Evolutionary conservation across 2,888 invertebrate species (phyloP), one percentile per base, ranked within the genome.

Genomic region (Mesorhabditis spiculigera): DNA sequence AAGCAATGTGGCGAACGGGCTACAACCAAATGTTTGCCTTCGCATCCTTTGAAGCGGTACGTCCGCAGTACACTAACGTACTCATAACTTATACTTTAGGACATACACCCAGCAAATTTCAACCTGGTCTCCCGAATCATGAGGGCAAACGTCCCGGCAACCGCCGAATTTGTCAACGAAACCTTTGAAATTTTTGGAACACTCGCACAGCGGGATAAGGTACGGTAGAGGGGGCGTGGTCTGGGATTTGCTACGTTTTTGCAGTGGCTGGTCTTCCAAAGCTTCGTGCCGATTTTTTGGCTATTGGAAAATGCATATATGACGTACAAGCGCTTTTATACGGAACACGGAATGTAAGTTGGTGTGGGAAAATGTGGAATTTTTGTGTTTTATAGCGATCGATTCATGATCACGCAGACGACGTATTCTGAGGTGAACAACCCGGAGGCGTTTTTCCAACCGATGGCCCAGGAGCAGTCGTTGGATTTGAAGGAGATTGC

Each of bases 201-300:
- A 5, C 61, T 74, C 58, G 72, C 67, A 63, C 72, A 70, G 45
- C 71, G 72, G 4, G 74, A 74, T 43, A 74, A 74, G 68, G 58
- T 50, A 50, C 28, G n/a, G 58, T 50, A 50, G 10, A 50, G 58
- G n/a, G 8, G 8, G 10, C 8, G 58, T 50, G n/a, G 10, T 50
- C 8, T n/a, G 8, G n/a, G 2, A n/a, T 50, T 13, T 13, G 58
- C 58, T 50, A 50, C 58, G n/a, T 13, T 50, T 50, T 71, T 74
- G 43, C 67, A 74, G 74, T 73, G 72, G 72, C 68, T 65, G 2
- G 65, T 73, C 6, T 75, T 75, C 66, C 75, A 73, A 69, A 68
- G 68, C 43, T 75, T 73, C 63, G 64, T 75, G 45, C 68, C 67
- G n/a, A 71, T 67, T 3, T 68, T 75, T 66, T 73, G 71, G 71